Percentiles rank a stretch among this genome's conserved stretches.
These are phyloP conservation scores for Troilus luridus DNA, from an alignment of 2,888 invertebrate genomes.

Conservation along the genomic window DNA sequence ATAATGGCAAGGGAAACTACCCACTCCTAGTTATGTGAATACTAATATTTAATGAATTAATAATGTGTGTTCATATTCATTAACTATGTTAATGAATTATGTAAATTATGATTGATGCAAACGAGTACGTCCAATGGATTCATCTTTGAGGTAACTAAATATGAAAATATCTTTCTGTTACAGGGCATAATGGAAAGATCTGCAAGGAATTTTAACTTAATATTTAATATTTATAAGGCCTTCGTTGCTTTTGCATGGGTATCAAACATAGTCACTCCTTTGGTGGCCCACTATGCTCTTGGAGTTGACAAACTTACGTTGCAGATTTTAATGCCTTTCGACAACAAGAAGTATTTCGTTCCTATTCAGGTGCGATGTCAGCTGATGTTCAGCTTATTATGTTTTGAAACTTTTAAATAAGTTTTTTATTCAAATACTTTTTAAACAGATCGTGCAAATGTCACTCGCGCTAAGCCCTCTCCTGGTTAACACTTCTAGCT, in stretches of 20 bases:
- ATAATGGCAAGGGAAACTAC: no score
- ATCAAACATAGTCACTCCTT: not conserved
- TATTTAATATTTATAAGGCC: not conserved
- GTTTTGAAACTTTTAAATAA: not conserved
- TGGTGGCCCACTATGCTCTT: not conserved
- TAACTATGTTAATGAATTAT: no score
- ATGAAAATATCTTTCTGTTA: not conserved
- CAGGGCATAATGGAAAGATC: not conserved
- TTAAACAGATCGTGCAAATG: not conserved
- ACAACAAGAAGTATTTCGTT: conserved; percentile 7
- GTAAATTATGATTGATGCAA: no score
- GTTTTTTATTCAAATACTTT: not conserved
- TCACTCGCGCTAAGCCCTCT: not conserved
- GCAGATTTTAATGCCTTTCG: conserved; percentile 6
- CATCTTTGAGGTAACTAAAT: not conserved
- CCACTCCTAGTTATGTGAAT: no score
- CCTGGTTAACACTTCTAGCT: not conserved
- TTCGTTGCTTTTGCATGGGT: not conserved
- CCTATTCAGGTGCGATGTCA: not conserved
- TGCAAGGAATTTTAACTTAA: not conserved
- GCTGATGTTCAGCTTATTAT: not conserved
- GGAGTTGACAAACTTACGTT: not conserved
- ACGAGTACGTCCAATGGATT: no score
- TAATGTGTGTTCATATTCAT: no score
- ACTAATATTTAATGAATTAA: no score